Evolutionary conservation across 1,140 invertebrate genomes (phyloP).

Genomic region (Fragariocoptes setiger): DNA sequence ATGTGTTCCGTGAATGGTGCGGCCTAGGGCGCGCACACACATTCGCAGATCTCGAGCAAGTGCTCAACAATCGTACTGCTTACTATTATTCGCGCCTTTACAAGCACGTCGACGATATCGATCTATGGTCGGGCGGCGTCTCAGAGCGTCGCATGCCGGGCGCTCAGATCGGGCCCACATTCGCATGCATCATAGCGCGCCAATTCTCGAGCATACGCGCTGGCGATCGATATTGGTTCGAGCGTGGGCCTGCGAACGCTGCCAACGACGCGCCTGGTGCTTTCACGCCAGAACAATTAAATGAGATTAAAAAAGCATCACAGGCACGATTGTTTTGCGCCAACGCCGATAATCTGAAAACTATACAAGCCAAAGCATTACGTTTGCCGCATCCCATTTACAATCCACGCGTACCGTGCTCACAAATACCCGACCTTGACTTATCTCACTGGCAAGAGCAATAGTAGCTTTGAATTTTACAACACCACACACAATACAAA

Average conservation of each 20-base stretch:
- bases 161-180: constrained; percentile 62
- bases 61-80: constrained; percentile 12
- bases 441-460: constrained; percentile 10
- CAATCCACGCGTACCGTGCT: constrained; percentile 10
- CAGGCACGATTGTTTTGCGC: constrained; percentile 15
- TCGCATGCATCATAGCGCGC: constrained; percentile 23
- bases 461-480: no score
- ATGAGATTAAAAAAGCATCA: constrained; percentile 13
- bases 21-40: constrained; percentile 16
- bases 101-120: constrained; percentile 17
- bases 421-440: constrained; percentile 10
- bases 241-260: no score
- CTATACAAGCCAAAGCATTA: constrained; percentile 16
- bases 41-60: constrained; percentile 13
- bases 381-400: constrained; percentile 11
- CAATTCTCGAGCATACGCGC: constrained; percentile 27
- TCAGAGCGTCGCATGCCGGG: constrained; percentile 52
- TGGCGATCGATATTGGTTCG: constrained; percentile 21
- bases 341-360: constrained; percentile 15
- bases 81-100: constrained; percentile 12
- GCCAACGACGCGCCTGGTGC: constrained; percentile 6
- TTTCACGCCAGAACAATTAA: constrained; percentile 14
- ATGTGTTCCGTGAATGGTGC: constrained; percentile 36
- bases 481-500: no score
- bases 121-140: constrained; percentile 27